phyloP scores from a whole-genome alignment of 2,113 vertebrate genomes.

The Diadophis punctatus region DNA sequence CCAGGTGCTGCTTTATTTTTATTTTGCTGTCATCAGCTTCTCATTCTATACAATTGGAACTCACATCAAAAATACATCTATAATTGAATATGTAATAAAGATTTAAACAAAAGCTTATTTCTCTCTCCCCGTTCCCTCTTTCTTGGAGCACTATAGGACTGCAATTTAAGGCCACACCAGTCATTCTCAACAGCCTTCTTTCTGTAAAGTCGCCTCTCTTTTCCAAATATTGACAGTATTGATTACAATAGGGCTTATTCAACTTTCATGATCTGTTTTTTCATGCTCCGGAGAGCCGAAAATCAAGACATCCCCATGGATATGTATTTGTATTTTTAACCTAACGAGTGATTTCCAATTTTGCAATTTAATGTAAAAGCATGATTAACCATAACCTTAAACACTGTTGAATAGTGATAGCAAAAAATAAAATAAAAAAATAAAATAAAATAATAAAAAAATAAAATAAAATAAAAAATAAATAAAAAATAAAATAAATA shows the following conservation, averaged over 20 bases:
- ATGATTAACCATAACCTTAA: constrained; percentile 64
- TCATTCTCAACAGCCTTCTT: constrained; percentile 48
- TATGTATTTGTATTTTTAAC: constrained; percentile 24
- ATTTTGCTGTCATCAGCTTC: constrained; percentile 57
- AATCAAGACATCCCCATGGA: constrained; percentile 40
- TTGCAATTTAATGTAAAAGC: constrained; percentile 58
- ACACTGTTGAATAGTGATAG: constrained; percentile 65
- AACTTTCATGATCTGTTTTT: constrained; percentile 56
- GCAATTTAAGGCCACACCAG: constrained; percentile 73
- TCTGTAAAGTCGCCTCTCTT: constrained; percentile 29
- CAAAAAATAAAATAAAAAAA: constrained; percentile 29
- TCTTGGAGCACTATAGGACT: constrained; percentile 51
- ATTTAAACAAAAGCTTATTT: constrained; percentile 50
- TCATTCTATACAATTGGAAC: constrained; percentile 64
- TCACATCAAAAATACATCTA: constrained; percentile 64
- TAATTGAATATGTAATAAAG: constrained; percentile 61
- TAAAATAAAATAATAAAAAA: no score
- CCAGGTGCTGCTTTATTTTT: constrained; percentile 58
- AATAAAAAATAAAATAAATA: no score
- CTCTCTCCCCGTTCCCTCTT: background rate
- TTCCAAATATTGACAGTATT: constrained; percentile 41
- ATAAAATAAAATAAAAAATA: no score
- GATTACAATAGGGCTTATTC: constrained; percentile 58
- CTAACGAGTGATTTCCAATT: constrained; percentile 58
- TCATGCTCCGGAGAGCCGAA: constrained; percentile 52